Conservation (phyloP, 1,140 invertebrate genomes). For the Amyelois transitella region DNA sequence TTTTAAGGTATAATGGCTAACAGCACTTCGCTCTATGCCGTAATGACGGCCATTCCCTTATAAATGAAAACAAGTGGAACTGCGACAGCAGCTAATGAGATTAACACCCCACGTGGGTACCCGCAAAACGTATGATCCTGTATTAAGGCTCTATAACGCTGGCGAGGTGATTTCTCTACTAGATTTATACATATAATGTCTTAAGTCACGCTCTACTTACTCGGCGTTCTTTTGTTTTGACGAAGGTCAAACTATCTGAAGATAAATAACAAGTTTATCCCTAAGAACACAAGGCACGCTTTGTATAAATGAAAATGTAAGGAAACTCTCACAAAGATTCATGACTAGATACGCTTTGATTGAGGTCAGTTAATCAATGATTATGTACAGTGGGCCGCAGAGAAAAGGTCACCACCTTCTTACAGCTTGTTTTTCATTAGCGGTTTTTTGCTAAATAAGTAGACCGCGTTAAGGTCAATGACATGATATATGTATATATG, state of each 20-base stretch:
- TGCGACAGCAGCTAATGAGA: constrained; percentile 32
- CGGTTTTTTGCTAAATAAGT: too few species aligned
- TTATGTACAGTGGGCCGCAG: too few species aligned
- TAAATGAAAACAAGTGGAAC: constrained; percentile 54
- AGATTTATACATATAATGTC: neutral
- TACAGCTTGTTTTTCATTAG: too few species aligned
- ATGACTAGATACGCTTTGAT: too few species aligned
- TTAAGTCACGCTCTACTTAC: neutral
- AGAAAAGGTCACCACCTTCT: too few species aligned
- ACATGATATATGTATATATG: too few species aligned
- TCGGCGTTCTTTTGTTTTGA: neutral
- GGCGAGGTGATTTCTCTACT: neutral
- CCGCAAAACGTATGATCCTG: neutral
- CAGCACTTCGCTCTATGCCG: constrained; percentile 52
- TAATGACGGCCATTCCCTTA: constrained; percentile 44
- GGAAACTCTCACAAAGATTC: too few species aligned
- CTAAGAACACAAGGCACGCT: too few species aligned
- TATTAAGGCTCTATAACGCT: neutral
- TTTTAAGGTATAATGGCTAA: constrained; percentile 52
- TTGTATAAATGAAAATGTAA: too few species aligned
- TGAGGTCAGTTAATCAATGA: too few species aligned
- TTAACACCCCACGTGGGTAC: constrained; percentile 12
- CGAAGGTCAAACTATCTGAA: neutral
- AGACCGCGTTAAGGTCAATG: too few species aligned
- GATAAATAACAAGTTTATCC: neutral